A percentile compares a stretch with the other conserved stretches of the same genome.
phyloP scores from a whole-genome alignment of 2,113 vertebrate species.

The Talpa occidentalis region DNA sequence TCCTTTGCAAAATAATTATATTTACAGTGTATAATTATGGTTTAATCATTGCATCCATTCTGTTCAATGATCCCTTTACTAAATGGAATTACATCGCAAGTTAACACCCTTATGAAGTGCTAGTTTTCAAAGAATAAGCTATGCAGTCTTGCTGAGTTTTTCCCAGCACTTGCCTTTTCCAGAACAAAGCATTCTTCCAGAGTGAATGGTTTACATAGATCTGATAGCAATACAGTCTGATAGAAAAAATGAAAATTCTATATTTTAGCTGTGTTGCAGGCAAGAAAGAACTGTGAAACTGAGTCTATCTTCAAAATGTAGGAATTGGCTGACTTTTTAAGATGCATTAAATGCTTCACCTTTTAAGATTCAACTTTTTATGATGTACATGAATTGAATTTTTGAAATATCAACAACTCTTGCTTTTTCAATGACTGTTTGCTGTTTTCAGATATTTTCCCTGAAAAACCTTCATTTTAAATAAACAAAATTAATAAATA shows the following conservation, averaged over 20 bases:
- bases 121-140: slow-evolving; percentile 79
- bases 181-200: slow-evolving; percentile 85
- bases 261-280: slow-evolving; percentile 78
- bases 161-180: slow-evolving; percentile 83
- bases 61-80: slow-evolving; percentile 69
- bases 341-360: neutral
- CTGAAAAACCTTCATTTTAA: slow-evolving; percentile 8
- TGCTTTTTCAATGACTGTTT: neutral
- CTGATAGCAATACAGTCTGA: slow-evolving; percentile 82
- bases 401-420: slow-evolving; percentile 38
- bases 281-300: slow-evolving; percentile 81
- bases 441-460: neutral
- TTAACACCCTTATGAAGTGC: slow-evolving; percentile 60
- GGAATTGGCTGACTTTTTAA: slow-evolving; percentile 53
- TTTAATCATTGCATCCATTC: slow-evolving; percentile 58
- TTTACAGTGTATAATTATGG: slow-evolving; percentile 38
- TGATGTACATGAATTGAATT: slow-evolving; percentile 37
- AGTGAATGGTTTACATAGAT: slow-evolving; percentile 84
- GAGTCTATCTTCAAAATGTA: slow-evolving; percentile 54
- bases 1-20: slow-evolving; percentile 64
- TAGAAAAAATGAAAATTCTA: slow-evolving; percentile 83
- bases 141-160: slow-evolving; percentile 81
- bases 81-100: slow-evolving; percentile 66
- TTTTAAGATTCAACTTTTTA: slow-evolving; percentile 45
- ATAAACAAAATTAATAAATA: slow-evolving; percentile 38